Evolutionary conservation across 2,797 vertebrate species (phyloP).

Genomic region (Parauchenoglanis ngamensis): DNA sequence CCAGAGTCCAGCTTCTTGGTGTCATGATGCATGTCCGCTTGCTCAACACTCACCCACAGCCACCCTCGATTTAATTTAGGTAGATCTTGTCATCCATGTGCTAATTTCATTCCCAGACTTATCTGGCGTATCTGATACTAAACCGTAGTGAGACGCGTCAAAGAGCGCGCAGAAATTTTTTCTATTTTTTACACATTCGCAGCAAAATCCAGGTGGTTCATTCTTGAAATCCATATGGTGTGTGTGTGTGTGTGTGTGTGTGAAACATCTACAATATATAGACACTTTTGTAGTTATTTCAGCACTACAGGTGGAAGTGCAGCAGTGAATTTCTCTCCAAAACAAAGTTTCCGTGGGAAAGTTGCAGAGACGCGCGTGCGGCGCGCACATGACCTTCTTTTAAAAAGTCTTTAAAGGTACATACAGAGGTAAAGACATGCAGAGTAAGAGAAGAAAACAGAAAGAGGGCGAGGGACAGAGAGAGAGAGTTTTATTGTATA

Average conservation of each 20-base stretch:
- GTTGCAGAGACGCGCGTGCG: constrained; percentile 22
- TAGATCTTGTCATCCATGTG: constrained; percentile 13
- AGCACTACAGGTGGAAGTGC: background rate
- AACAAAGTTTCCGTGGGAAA: constrained; percentile 4
- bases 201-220: background rate
- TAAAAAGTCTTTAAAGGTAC: constrained; percentile 25
- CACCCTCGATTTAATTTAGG: background rate
- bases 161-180: background rate
- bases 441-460: background rate
- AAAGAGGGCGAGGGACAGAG: background rate
- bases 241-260: constrained; percentile 6
- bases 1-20: background rate
- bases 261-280: too few species aligned
- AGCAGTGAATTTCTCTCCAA: background rate
- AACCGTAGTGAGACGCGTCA: constrained; percentile 2
- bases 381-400: constrained; percentile 29
- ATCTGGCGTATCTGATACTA: constrained; percentile 27
- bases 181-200: background rate
- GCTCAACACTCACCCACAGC: background rate
- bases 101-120: background rate
- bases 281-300: background rate
- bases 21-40: background rate
- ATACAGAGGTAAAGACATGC: constrained; percentile 11
- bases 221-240: background rate
- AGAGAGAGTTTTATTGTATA: background rate